Conservation (phyloP, 1,140 invertebrate species). For the Listronotus oregonensis region DNA sequence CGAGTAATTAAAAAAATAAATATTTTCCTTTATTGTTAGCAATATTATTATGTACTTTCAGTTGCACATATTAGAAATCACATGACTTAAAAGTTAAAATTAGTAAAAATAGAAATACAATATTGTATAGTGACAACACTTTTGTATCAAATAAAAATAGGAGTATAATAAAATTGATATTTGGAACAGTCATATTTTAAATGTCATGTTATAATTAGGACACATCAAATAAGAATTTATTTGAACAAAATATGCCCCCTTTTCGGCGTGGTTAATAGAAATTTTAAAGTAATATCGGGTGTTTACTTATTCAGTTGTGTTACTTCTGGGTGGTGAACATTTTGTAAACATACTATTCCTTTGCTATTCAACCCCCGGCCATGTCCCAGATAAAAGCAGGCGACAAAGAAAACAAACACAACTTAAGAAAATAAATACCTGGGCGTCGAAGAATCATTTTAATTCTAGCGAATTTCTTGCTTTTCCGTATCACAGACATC, state of each 20-base stretch:
- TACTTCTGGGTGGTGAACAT: constrained; percentile 25
- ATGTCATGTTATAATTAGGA: constrained; percentile 17
- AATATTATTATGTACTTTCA: background rate
- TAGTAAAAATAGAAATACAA: background rate
- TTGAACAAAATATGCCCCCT: background rate
- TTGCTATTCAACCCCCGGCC: constrained; percentile 5
- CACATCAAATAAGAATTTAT: constrained; percentile 4
- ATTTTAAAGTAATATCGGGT: constrained; percentile 1
- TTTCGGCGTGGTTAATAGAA: background rate
- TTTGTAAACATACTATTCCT: constrained; percentile 1
- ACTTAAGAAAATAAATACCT: constrained; percentile 41
- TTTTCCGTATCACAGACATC: constrained; percentile 36
- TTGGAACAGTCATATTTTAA: constrained; percentile 9
- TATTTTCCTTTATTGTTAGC: background rate
- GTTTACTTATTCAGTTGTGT: constrained; percentile 12
- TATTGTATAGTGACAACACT: background rate
- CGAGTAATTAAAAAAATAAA: background rate
- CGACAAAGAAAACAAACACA: constrained; percentile 30
- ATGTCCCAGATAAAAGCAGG: constrained; percentile 26
- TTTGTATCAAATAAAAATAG: background rate
- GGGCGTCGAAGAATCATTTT: constrained; percentile 44
- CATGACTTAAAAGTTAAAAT: background rate
- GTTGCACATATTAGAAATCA: background rate
- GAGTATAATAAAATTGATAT: constrained; percentile 12
- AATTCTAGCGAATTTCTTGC: constrained; percentile 31